Evolutionary conservation across 2,888 invertebrate genomes (phyloP), one percentile per base, ranked within the genome.

Genomic region (Bibio marci): DNA sequence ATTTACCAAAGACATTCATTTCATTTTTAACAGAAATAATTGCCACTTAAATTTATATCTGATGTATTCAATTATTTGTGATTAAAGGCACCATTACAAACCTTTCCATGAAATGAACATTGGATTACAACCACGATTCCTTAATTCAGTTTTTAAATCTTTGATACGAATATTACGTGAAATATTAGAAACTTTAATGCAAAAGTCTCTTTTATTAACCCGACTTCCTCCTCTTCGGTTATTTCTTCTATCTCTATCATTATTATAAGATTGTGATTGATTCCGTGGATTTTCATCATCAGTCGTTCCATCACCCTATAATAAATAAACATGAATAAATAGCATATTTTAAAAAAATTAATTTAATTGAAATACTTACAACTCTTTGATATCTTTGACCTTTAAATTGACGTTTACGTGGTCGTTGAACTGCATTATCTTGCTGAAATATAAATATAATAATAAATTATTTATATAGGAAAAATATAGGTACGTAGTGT

Each of bases 91-190:
- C 22, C 8, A 22, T 22, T 22, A 6, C 8, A 12, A 53, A 58
- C 62, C 73, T 64, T 71, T 73, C 83, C 83, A 83, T 39, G 76
- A 72, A 59, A 83, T 82, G 45, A 76, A 71, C 48, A 72, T 71
- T 5, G 83, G 82, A 52, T 77, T 79, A 40, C 82, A 76, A 34
- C 80, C 77, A 48, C 80, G 74, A 50, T 78, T 77, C 31, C 67
- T 67, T 26, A 83, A 59, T 27, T 80, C 82, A 37, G 72, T 70
- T 54, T 82, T 82, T 49, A 83, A 59, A 52, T 83, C 81, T 35
- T 79, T 73, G 8, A 82, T 74, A 44, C 81, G 69, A 11, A 78
- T 75, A 44, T 69, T 71, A 14, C 71, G 72, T 40, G 76, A 71
- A 51, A 83, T 79, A 54, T 82, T 82, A 12, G 76, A 74, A 39